Evolutionary conservation across 1,140 invertebrate species (phyloP).

Genomic region (Neoseiulus cucumeris): DNA sequence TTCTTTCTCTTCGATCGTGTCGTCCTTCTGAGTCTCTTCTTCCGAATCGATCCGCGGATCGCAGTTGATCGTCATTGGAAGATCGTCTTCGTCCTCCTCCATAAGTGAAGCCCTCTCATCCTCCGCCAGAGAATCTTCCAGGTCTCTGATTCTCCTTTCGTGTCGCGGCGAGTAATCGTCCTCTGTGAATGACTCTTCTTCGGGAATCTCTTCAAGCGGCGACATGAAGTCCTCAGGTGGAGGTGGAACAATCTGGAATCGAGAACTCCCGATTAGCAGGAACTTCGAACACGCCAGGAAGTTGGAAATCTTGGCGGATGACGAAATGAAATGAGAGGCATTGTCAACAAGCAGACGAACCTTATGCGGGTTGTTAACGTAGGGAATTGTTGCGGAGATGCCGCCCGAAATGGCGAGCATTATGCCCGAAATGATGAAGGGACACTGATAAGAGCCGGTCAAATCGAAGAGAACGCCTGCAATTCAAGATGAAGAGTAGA

Average conservation of each 20-base stretch:
- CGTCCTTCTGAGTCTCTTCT: no score
- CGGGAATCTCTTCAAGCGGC: slow-evolving; percentile 5
- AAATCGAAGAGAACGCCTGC: slow-evolving; percentile 66
- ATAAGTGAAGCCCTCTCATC: not conserved
- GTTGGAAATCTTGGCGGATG: no score
- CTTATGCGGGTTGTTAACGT: slow-evolving; percentile 2
- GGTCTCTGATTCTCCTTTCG: not conserved
- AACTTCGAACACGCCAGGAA: no score
- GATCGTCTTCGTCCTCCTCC: slow-evolving; percentile 2
- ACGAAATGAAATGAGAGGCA: no score
- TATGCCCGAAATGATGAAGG: slow-evolving; percentile 75
- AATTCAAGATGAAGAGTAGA: slow-evolving; percentile 9
- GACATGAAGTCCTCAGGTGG: slow-evolving; percentile 3
- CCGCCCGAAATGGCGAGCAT: slow-evolving; percentile 38
- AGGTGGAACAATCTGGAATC: not conserved
- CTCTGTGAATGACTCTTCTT: slow-evolving; percentile 3
- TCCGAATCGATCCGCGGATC: not conserved
- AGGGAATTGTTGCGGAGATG: not conserved
- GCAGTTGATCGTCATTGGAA: not conserved
- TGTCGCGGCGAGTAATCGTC: not conserved
- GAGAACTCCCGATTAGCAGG: no score
- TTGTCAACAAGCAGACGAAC: no score
- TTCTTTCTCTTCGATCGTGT: no score
- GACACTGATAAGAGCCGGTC: slow-evolving; percentile 58
- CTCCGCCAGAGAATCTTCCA: not conserved